Conservation (phyloP, 2,888 invertebrate genomes). For the Euplexia lucipara region DNA sequence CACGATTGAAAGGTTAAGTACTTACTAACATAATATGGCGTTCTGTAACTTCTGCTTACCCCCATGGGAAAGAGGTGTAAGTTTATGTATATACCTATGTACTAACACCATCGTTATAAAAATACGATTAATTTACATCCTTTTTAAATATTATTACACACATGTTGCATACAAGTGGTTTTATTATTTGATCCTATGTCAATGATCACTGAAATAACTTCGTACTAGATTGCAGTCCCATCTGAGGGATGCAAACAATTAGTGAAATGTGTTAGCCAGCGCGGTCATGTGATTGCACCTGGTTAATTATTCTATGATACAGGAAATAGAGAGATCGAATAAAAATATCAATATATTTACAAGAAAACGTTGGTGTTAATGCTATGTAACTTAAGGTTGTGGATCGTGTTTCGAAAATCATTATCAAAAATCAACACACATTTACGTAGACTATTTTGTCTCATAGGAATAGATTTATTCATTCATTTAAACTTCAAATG, state of each 20-base stretch:
- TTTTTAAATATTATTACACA: too few species aligned
- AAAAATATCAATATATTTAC: conserved; percentile 11
- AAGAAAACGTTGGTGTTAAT: conserved; percentile 3
- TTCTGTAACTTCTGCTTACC: too few species aligned
- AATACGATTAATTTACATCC: too few species aligned
- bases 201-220: conserved; percentile 56
- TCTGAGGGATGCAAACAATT: conserved; percentile 38
- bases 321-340: conserved; percentile 45
- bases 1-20: too few species aligned
- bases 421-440: too few species aligned
- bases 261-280: conserved; percentile 32
- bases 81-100: too few species aligned
- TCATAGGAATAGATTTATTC: too few species aligned
- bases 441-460: too few species aligned
- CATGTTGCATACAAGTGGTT: background rate
- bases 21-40: too few species aligned
- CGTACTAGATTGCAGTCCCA: conserved; percentile 10
- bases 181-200: conserved; percentile 15
- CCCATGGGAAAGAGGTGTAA: too few species aligned
- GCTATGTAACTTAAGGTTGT: background rate
- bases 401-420: background rate
- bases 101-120: too few species aligned
- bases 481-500: too few species aligned
- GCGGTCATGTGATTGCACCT: conserved; percentile 25
- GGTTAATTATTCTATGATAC: conserved; percentile 53